phyloP scores from a whole-genome alignment of 2,888 invertebrate species.

The Kryphioiulus occultus region DNA sequence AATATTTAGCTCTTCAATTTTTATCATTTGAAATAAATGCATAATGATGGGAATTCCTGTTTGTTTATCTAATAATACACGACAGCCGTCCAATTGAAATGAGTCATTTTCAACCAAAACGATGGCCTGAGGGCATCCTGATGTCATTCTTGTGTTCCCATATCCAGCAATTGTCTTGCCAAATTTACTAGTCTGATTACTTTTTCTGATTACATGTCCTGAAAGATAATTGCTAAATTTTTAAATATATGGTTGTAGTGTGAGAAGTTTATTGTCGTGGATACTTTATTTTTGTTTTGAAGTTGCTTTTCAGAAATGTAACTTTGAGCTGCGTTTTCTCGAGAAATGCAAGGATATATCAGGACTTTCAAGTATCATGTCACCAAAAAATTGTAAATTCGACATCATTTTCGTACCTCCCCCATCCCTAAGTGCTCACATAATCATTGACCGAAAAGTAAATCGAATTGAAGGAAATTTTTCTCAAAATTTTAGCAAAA shows the following conservation, averaged over 20 bases:
- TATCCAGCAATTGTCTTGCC: not conserved
- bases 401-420: too few species aligned
- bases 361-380: too few species aligned
- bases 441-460: too few species aligned
- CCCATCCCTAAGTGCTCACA: too few species aligned
- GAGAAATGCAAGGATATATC: too few species aligned
- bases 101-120: not conserved
- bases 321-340: too few species aligned
- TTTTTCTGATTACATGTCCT: not conserved
- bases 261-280: too few species aligned
- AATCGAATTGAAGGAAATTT: too few species aligned
- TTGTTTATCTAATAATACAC: not conserved
- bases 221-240: not conserved
- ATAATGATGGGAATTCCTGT: not conserved
- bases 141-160: not conserved
- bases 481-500: too few species aligned
- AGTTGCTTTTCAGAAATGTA: too few species aligned
- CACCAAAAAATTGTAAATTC: too few species aligned
- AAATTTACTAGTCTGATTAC: not conserved
- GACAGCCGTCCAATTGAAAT: not conserved
- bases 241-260: not conserved
- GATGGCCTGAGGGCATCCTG: not conserved
- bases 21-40: not conserved
- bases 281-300: too few species aligned
- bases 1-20: slow-evolving; percentile 6